These are phyloP conservation scores for Phymatocera aterrima DNA, from an alignment of 2,888 invertebrate genomes.

Conservation along the genomic window DNA sequence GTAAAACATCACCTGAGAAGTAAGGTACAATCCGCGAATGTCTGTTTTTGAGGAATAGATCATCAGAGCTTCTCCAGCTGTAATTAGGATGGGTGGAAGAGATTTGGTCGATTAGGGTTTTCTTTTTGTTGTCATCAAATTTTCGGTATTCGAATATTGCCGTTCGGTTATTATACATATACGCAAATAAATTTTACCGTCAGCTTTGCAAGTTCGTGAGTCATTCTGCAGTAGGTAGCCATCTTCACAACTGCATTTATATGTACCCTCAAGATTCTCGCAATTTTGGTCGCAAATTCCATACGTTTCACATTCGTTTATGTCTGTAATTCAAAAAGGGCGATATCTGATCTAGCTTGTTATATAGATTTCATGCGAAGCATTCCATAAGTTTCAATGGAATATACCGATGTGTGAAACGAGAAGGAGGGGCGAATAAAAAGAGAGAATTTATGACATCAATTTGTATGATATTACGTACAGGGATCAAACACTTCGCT, in stretches of 20 bases:
- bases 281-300: conserved; percentile 86
- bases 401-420: too few species aligned
- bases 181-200: conserved; percentile 64
- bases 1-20: conserved; percentile 76
- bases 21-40: conserved; percentile 81
- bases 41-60: conserved; percentile 82
- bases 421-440: too few species aligned
- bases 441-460: neutral
- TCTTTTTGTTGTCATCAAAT: neutral
- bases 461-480: neutral
- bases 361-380: conserved; percentile 52
- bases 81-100: conserved; percentile 50
- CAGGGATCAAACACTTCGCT: too few species aligned
- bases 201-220: conserved; percentile 77
- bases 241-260: conserved; percentile 80
- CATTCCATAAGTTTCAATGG: neutral
- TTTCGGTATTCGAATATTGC: conserved; percentile 49
- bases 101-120: neutral
- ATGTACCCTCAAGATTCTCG: conserved; percentile 78
- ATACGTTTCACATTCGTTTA: conserved; percentile 80
- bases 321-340: conserved; percentile 75
- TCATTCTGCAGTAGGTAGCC: conserved; percentile 77
- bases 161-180: conserved; percentile 47
- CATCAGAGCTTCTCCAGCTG: conserved; percentile 82
- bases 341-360: conserved; percentile 62